Percentiles rank a stretch among this genome's conserved stretches.
Conservation (phyloP, 2,888 invertebrate genomes). For the Erebia epiphron region DNA sequence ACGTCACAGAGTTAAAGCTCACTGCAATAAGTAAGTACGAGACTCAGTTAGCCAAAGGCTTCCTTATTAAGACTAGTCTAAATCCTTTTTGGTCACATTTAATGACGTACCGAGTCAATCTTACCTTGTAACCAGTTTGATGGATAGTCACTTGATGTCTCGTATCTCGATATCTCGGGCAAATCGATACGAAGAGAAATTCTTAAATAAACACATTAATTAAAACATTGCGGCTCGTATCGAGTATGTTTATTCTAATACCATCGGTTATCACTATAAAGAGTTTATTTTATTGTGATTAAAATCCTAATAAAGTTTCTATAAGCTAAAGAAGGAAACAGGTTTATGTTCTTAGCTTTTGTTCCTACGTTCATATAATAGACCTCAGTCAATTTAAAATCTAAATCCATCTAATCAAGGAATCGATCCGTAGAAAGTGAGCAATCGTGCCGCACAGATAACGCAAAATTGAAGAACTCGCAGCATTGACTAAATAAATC, state of each 20-base stretch:
- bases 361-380: too few relatives aligned
- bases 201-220: slow-evolving; percentile 38
- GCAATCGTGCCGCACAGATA: too few relatives aligned
- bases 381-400: too few relatives aligned
- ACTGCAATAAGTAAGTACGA: slow-evolving; percentile 50
- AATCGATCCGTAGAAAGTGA: too few relatives aligned
- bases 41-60: slow-evolving; percentile 61
- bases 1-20: slow-evolving; percentile 31
- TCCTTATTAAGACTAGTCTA: slow-evolving; percentile 69
- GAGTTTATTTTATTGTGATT: not conserved
- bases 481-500: too few relatives aligned
- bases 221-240: slow-evolving; percentile 20
- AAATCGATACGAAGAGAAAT: slow-evolving; percentile 54
- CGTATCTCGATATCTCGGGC: slow-evolving; percentile 58
- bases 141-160: slow-evolving; percentile 67
- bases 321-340: too few relatives aligned
- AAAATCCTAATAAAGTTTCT: too few relatives aligned
- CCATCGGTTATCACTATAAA: not conserved
- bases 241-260: not conserved
- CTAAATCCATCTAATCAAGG: too few relatives aligned
- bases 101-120: slow-evolving; percentile 68
- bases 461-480: too few relatives aligned
- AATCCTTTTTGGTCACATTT: slow-evolving; percentile 78
- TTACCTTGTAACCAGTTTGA: slow-evolving; percentile 63
- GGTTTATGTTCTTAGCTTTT: too few relatives aligned